Percentiles rank a stretch among this genome's conserved stretches.
These are phyloP conservation scores for Megalopta genalis DNA, from an alignment of 1,140 invertebrate genomes.

Conservation along the genomic window DNA sequence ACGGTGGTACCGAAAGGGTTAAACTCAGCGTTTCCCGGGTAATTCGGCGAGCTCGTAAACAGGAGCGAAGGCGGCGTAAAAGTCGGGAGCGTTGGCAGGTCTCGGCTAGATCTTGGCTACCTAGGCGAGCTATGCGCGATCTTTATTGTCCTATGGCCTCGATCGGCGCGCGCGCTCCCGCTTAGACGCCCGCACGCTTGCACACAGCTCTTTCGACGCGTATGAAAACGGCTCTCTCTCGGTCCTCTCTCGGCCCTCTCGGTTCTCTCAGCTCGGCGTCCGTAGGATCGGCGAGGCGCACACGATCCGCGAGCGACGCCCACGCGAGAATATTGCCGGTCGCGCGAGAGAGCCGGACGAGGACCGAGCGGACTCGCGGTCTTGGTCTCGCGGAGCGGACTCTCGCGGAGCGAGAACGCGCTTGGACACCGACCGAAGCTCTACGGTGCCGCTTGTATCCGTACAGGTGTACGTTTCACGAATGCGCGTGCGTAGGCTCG, in stretches of 20 bases:
- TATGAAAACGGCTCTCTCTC: slow-evolving; percentile 32
- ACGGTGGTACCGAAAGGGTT: not conserved
- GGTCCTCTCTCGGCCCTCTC: too few species aligned
- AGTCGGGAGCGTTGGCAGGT: slow-evolving; percentile 37
- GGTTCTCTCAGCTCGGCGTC: slow-evolving; percentile 12
- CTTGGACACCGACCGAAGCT: slow-evolving; percentile 9
- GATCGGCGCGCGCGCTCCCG: slow-evolving; percentile 6
- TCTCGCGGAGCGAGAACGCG: not conserved
- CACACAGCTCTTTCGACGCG: not conserved
- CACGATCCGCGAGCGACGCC: slow-evolving; percentile 48
- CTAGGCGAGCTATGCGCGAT: slow-evolving; percentile 49
- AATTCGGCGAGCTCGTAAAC: not conserved
- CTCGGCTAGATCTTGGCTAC: slow-evolving; percentile 41
- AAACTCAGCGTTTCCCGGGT: not conserved
- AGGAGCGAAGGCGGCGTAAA: slow-evolving; percentile 30
- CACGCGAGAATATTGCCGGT: slow-evolving; percentile 50
- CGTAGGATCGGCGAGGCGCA: slow-evolving; percentile 37
- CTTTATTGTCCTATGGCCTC: slow-evolving; percentile 33
- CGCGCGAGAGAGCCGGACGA: slow-evolving; percentile 4
- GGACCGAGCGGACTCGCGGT: not conserved
- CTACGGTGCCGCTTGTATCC: slow-evolving; percentile 40
- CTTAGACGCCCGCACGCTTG: not conserved
- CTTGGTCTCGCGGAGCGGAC: too few species aligned
- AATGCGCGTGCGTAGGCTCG: slow-evolving; percentile 75
- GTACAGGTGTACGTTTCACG: slow-evolving; percentile 71